phyloP scores from a whole-genome alignment of 2,797 vertebrate genomes.

The Anomalospiza imberbis region DNA sequence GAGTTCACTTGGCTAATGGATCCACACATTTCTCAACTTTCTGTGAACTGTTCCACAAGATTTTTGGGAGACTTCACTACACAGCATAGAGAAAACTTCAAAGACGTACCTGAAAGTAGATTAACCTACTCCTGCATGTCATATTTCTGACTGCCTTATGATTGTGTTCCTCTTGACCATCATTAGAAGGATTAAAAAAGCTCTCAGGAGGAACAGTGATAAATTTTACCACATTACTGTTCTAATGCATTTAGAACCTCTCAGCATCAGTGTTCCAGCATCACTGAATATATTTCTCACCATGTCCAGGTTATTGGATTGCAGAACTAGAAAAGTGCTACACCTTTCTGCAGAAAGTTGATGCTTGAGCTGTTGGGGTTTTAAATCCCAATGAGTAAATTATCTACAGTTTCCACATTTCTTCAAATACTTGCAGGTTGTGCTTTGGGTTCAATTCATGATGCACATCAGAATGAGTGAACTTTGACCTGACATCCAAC shows the following conservation, averaged over 20 bases:
- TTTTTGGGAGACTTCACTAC: neutral
- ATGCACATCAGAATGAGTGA: neutral
- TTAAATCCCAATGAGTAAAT: neutral
- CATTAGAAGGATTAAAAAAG: neutral
- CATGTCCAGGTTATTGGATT: neutral
- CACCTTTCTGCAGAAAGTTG: neutral
- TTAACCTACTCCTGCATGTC: neutral
- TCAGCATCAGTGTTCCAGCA: neutral
- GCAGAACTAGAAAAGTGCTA: neutral
- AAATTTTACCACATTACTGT: neutral
- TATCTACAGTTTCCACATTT: neutral
- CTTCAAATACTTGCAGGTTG: neutral
- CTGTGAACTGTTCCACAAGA: neutral
- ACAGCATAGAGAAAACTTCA: neutral
- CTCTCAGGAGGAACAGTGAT: neutral
- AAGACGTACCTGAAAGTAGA: neutral
- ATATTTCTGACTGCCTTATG: neutral
- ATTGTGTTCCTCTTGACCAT: neutral
- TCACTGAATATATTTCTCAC: neutral
- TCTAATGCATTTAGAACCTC: neutral
- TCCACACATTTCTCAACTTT: conserved; percentile 37
- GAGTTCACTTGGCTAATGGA: conserved; percentile 55
- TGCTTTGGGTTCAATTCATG: neutral
- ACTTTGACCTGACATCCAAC: neutral
- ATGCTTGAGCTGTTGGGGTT: neutral